Percentiles rank a stretch among this genome's conserved stretches.
These are phyloP conservation scores for Cydia strobilella DNA, from an alignment of 1,140 invertebrate species.

Conservation along the genomic window DNA sequence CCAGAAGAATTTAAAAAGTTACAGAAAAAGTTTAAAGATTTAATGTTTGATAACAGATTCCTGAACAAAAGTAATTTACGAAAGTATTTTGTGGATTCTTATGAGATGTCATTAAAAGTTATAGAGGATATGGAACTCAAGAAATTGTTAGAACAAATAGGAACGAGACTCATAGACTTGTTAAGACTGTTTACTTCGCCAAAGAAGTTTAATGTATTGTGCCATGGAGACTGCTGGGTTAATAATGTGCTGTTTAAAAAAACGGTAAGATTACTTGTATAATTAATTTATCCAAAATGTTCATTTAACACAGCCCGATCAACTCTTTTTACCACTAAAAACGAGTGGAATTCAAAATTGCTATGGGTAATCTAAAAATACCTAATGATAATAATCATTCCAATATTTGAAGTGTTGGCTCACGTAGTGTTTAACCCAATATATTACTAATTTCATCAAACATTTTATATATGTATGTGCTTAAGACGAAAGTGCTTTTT, in stretches of 20 bases:
- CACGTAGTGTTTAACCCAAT: no score
- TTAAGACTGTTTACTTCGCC: constrained; percentile 54
- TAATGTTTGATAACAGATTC: constrained; percentile 61
- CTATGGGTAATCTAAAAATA: no score
- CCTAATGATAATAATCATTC: no score
- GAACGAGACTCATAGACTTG: constrained; percentile 53
- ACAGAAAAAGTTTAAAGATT: constrained; percentile 52
- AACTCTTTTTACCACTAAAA: no score
- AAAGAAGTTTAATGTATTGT: constrained; percentile 59
- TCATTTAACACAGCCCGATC: no score
- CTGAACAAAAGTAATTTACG: constrained; percentile 63
- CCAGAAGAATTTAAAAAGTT: constrained; percentile 43
- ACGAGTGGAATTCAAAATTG: no score
- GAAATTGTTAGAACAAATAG: constrained; percentile 49
- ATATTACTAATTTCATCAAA: no score
- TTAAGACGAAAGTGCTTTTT: no score
- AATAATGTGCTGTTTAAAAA: constrained; percentile 69
- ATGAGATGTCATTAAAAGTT: constrained; percentile 58
- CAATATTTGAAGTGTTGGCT: no score
- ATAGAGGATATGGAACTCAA: constrained; percentile 50
- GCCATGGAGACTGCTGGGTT: constrained; percentile 72
- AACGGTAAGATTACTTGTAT: constrained; percentile 45
- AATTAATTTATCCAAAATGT: not conserved
- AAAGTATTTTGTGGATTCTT: constrained; percentile 65
- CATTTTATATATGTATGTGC: no score